These are phyloP conservation scores for Zaprionus kolodkinae DNA, from an alignment of 1,140 invertebrate species.

Conservation along the genomic window DNA sequence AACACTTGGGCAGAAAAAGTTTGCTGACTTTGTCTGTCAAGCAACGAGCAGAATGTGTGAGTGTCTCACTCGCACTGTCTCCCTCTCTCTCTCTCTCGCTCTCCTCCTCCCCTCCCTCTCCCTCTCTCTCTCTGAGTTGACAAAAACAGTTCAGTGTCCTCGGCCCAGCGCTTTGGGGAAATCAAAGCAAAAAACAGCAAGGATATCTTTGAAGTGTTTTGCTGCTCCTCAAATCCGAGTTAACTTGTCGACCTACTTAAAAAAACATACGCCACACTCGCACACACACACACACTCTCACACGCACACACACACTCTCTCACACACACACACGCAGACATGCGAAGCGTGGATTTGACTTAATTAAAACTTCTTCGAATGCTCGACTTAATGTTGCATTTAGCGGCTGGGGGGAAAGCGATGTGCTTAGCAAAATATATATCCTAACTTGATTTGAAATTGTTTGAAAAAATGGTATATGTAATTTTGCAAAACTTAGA, in stretches of 20 bases:
- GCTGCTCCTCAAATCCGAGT: conserved; percentile 39
- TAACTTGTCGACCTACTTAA: conserved; percentile 53
- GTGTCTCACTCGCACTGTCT: neutral
- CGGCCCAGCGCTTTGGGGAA: conserved; percentile 56
- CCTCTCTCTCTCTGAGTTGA: conserved; percentile 22
- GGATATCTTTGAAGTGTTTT: conserved; percentile 55
- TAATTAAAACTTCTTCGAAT: conserved; percentile 6
- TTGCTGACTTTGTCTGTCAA: conserved; percentile 61
- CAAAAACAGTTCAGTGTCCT: conserved; percentile 69
- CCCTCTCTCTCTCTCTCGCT: neutral
- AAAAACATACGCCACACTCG: conserved; percentile 4
- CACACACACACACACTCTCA: conserved; percentile 10
- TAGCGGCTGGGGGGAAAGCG: no score
- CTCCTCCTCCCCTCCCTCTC: neutral
- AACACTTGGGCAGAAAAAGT: conserved; percentile 71
- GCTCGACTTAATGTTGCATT: conserved; percentile 5
- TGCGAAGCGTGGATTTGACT: conserved; percentile 5
- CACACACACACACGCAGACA: neutral
- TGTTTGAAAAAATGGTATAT: neutral
- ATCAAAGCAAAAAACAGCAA: conserved; percentile 68
- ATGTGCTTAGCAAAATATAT: neutral
- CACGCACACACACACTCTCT: neutral
- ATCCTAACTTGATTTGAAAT: neutral
- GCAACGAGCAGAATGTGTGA: conserved; percentile 1
- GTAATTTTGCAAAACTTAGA: neutral